Evolutionary conservation across 2,113 vertebrate species (phyloP).

Genomic region (Mugil cephalus): DNA sequence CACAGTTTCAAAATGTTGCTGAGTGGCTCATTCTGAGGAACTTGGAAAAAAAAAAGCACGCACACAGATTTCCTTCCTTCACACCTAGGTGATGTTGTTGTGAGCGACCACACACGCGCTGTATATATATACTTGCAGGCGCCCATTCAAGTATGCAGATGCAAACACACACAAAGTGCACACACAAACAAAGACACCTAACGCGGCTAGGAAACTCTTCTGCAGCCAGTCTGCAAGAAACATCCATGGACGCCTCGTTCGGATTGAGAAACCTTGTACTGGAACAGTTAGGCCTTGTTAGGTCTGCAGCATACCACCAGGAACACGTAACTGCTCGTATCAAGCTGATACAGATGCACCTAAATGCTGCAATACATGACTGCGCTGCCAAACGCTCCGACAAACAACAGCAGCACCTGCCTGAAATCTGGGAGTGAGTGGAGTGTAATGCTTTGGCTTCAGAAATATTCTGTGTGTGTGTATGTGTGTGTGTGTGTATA

Average conservation of each 20-base stretch:
- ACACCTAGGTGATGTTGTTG: neutral
- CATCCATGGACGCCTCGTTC: slow-evolving; percentile 14
- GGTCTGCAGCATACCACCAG: slow-evolving; percentile 62
- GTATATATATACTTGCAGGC: neutral
- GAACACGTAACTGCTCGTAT: slow-evolving; percentile 64
- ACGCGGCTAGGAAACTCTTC: slow-evolving; percentile 4
- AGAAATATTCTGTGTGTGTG: slow-evolving; percentile 29
- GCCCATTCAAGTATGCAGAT: too few relatives aligned
- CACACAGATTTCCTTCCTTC: slow-evolving; percentile 28
- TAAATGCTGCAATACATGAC: slow-evolving; percentile 62
- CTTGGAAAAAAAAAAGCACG: slow-evolving; percentile 10
- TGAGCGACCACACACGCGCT: neutral
- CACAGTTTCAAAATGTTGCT: slow-evolving; percentile 19
- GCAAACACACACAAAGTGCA: too few relatives aligned
- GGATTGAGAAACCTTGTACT: slow-evolving; percentile 36
- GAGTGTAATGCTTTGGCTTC: slow-evolving; percentile 72
- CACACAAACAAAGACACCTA: neutral
- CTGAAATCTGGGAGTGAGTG: slow-evolving; percentile 68
- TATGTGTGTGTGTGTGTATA: slow-evolving; percentile 36
- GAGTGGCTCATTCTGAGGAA: slow-evolving; percentile 27
- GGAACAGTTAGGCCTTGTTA: slow-evolving; percentile 43
- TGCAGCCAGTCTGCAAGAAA: slow-evolving; percentile 27
- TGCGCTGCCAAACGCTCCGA: slow-evolving; percentile 63
- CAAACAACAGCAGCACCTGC: slow-evolving; percentile 81
- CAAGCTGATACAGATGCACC: slow-evolving; percentile 77